Conservation (phyloP, 2,113 vertebrate genomes). For the Delphinapterus leucas region DNA sequence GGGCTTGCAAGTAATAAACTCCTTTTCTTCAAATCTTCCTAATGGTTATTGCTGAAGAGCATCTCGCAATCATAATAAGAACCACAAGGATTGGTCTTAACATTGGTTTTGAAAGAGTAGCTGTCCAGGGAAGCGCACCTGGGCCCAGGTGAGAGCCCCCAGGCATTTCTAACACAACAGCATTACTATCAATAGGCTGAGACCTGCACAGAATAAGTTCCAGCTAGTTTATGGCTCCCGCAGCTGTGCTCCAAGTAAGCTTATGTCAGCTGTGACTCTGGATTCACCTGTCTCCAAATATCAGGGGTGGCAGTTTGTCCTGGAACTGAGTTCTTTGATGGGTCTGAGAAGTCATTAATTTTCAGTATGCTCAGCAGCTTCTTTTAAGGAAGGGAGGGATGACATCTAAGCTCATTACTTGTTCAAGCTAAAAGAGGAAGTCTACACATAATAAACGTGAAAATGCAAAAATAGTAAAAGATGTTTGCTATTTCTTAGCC, state of each 20-base stretch:
- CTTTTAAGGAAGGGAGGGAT: not conserved
- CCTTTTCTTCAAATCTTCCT: not conserved
- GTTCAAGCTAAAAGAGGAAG: not conserved
- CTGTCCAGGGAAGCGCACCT: not conserved
- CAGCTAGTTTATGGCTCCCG: not conserved
- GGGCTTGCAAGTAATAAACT: not conserved
- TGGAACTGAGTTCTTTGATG: not conserved
- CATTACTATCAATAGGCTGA: not conserved
- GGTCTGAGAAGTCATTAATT: not conserved
- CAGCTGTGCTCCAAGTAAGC: not conserved
- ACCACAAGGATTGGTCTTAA: not conserved
- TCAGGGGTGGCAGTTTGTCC: not conserved
- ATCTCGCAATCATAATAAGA: not conserved
- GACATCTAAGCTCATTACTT: not conserved
- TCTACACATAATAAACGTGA: not conserved
- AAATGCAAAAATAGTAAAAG: not conserved
- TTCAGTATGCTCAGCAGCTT: not conserved
- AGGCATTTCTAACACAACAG: not conserved
- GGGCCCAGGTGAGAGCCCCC: not conserved
- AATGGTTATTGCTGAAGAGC: not conserved
- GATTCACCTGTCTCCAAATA: not conserved
- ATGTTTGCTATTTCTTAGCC: not conserved
- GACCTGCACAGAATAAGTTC: not conserved
- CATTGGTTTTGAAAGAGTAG: not conserved
- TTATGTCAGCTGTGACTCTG: not conserved